Percentiles rank a stretch among this genome's conserved stretches.
phyloP scores from a whole-genome alignment of 2,888 invertebrate species.

The Parapristionchus giblindavisi region DNA sequence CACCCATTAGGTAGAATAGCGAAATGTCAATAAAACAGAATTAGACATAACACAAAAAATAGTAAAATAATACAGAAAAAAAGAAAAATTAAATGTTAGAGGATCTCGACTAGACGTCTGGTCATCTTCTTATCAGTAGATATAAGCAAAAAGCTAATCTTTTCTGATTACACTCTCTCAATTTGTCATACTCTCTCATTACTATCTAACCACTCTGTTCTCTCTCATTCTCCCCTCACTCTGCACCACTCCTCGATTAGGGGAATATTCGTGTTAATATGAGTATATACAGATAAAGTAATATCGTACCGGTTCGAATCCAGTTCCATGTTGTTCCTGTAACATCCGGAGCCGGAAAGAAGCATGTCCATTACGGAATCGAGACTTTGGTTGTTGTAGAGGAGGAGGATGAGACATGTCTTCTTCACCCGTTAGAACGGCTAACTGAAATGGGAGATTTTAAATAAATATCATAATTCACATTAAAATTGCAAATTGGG shows the following conservation, averaged over 20 bases:
- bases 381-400: slow-evolving; percentile 46
- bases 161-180: background rate
- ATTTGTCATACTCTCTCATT: slow-evolving; percentile 29
- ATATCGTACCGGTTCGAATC: slow-evolving; percentile 51
- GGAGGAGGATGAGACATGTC: slow-evolving; percentile 51
- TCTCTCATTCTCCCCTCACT: slow-evolving; percentile 10
- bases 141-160: too few species aligned
- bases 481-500: background rate
- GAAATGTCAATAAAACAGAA: too few species aligned
- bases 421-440: slow-evolving; percentile 55
- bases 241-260: background rate
- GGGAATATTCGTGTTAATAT: too few species aligned
- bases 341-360: slow-evolving; percentile 64
- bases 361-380: slow-evolving; percentile 60
- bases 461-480: background rate
- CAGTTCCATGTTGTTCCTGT: slow-evolving; percentile 61
- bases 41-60: too few species aligned
- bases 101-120: too few species aligned
- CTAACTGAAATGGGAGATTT: slow-evolving; percentile 45
- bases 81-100: too few species aligned
- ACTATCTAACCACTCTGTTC: background rate
- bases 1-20: too few species aligned
- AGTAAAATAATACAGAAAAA: too few species aligned
- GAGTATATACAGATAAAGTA: too few species aligned
- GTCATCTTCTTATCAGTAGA: too few species aligned